Evolutionary conservation across 1,140 invertebrate species (phyloP), one percentile per base, ranked within the genome.

Genomic region (Heliothis virescens): DNA sequence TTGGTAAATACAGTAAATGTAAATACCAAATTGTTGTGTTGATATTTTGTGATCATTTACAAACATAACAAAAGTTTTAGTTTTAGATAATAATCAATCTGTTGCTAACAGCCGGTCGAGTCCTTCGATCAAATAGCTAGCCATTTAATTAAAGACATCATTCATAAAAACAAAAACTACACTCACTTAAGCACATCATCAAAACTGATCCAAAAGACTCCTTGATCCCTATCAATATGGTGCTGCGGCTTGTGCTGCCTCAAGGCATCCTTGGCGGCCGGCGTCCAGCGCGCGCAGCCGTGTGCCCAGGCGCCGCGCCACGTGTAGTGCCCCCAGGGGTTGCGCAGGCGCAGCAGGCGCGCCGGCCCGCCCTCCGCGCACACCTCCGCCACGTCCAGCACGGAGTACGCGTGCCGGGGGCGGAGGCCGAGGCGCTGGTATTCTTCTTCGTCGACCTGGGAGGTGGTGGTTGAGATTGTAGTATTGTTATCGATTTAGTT

Each of bases 191-290:
- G 95, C 41, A 99, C 97, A 93, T 99, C 99, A 86, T 98, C 97
- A 89, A 99, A 99, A 9, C 98, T 98, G 91, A 99, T 99, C 99
- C 99, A 99, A 94, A 99, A 99, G 0, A 99, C 98, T 1, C 99
- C 99, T 55, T 95, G 94, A 65, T 95, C 94, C 95, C 63, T 95
- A 89, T 18, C 97, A 97, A 98, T 98, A 99, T 79, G 87, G 97
- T 97, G 98, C 98, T 99, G 74, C 97, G 95, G 87, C 98, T 98
- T 18, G 97, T 97, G 98, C 98, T 98, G 90, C 99, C 97, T 67
- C 98, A 57, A 52, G 97, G 89, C 98, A 88, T 98, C 95, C 1
- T 97, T 94, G 48, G 98, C 92, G 63, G 97, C 96, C 9, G 96
- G 94, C 0, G 98, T 98, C 99, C 99, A 99, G 55, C 97, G 95